Percentiles rank a stretch among this genome's conserved stretches.
These are phyloP conservation scores for Dipus sagitta DNA, from an alignment of 2,797 vertebrate species.

Conservation along the genomic window DNA sequence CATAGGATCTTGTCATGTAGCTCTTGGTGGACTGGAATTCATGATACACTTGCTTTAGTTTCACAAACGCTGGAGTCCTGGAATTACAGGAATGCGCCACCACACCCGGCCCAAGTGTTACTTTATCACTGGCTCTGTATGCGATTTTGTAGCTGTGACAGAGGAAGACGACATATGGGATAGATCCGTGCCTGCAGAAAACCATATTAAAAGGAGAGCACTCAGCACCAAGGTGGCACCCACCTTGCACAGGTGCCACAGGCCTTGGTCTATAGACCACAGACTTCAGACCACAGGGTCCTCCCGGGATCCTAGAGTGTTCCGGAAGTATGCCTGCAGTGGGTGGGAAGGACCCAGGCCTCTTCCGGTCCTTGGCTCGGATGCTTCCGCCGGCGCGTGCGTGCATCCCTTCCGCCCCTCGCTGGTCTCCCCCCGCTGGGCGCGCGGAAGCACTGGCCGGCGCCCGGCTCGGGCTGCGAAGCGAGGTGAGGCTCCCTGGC, in stretches of 20 bases:
- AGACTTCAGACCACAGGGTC: accelerated
- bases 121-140: not conserved
- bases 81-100: not conserved
- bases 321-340: not conserved
- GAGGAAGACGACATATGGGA: not conserved
- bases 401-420: not conserved
- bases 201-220: too few species aligned
- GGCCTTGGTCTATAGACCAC: too few species aligned
- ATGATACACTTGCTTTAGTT: not conserved
- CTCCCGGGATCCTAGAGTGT: not conserved
- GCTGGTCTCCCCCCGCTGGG: not conserved
- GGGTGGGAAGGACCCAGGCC: not conserved
- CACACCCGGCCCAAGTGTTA: not conserved
- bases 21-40: not conserved
- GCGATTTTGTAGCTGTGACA: not conserved
- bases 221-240: not conserved
- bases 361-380: not conserved
- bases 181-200: not conserved
- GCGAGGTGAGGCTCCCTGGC: not conserved
- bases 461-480: not conserved
- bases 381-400: not conserved
- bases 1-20: not conserved
- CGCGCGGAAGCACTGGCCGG: not conserved
- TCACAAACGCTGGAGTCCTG: not conserved
- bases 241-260: not conserved